Evolutionary conservation across 2,113 vertebrate genomes (phyloP), one percentile per base, ranked within the genome.

Genomic region (Ophiodon elongatus): DNA sequence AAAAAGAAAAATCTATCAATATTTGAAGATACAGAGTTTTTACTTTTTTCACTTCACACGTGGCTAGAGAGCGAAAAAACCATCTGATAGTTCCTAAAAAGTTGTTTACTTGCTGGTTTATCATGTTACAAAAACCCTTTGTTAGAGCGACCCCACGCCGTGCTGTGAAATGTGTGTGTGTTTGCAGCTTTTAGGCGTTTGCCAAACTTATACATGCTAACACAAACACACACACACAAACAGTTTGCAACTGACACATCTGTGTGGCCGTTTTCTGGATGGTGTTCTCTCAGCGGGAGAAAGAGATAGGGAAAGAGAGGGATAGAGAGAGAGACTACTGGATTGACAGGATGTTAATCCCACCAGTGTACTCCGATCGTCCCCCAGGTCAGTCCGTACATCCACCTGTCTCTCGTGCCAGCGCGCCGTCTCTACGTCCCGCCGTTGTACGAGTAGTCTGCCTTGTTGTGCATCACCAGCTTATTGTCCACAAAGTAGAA

Each of bases 401-500:
- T 90, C 88, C 82, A 68, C 72, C 79, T 66, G 79, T 71, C 80
- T 69, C 45, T 79, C 33, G 8, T 23, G 62, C 57, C n/a, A 15
- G 14, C 15, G 75, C 10, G 59, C 25, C 35, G 8, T 25, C 72
- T 87, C 85, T 95, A 99, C 50, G 97, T 97, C 4, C 96, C 96
- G 37, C 97, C 97, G 1, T 97, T 98, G 96, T 99, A 99, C 0
- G 98, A 99, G 94, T 99, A 99, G 93, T 99, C 98, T 70, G 98
- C 98, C 95, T 99, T 99, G 95, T 99, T 99, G 95, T 99, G 98
- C 98, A 99, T 99, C 94, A 99, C 98, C 80, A 99, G 95, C 94
- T 97, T 97, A 96, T 98, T 98, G 94, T 99, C 97, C 92, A 99
- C 97, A 93, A 99, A 99, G 97, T 99, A 99, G 96, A 99, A 99